These are phyloP conservation scores for Mythimna pallens DNA, from an alignment of 2,888 invertebrate species.

Conservation along the genomic window DNA sequence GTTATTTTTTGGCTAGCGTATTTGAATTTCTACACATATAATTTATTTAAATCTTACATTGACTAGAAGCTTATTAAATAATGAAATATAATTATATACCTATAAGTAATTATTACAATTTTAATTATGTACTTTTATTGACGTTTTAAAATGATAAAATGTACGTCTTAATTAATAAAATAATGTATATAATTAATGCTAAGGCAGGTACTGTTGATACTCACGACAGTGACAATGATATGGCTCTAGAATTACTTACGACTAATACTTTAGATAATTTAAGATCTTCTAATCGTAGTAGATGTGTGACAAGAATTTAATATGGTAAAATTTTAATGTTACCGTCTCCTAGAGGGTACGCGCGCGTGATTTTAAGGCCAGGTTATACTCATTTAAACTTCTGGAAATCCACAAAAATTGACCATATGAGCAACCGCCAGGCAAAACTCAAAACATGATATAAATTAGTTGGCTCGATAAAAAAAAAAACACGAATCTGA, in stretches of 20 bases:
- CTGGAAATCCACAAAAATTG: too few relatives aligned
- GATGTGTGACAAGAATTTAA: neutral
- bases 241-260: conserved; percentile 38
- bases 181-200: conserved; percentile 51
- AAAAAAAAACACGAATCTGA: too few relatives aligned
- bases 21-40: conserved; percentile 3
- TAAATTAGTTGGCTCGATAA: too few relatives aligned
- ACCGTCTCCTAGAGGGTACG: too few relatives aligned
- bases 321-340: neutral
- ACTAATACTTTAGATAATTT: conserved; percentile 1
- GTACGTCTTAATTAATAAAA: conserved; percentile 18
- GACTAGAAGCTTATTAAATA: conserved; percentile 43
- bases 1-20: conserved; percentile 4
- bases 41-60: conserved; percentile 13
- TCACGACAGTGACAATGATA: conserved; percentile 58
- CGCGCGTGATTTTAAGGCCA: too few relatives aligned
- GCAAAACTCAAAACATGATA: too few relatives aligned
- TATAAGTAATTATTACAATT: neutral
- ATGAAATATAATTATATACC: conserved; percentile 2
- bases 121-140: conserved; percentile 25
- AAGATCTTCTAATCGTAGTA: neutral
- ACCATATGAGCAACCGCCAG: too few relatives aligned
- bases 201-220: conserved; percentile 63
- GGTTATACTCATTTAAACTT: too few relatives aligned
- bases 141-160: conserved; percentile 17